phyloP scores from a whole-genome alignment of 2,797 vertebrate genomes.

The Poeciliopsis paucimaculata region DNA sequence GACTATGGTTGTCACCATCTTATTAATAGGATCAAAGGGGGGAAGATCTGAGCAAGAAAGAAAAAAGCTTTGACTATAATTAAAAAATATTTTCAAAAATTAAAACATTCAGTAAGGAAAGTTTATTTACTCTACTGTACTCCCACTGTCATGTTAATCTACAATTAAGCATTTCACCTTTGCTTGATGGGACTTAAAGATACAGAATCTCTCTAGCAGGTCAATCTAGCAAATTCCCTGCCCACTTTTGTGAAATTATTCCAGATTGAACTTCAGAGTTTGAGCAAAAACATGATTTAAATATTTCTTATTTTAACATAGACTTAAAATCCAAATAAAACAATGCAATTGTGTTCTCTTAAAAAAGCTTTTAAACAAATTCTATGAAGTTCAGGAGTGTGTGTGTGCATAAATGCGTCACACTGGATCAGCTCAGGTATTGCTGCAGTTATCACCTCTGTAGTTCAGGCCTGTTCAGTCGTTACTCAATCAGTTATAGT shows the following conservation, averaged over 20 bases:
- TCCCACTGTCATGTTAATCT: constrained; percentile 28
- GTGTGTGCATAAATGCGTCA: constrained; percentile 18
- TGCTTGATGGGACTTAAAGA: constrained; percentile 24
- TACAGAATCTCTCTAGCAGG: constrained; percentile 35
- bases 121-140: constrained; percentile 23
- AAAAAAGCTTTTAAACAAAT: neutral
- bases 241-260: constrained; percentile 28
- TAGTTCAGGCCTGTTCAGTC: constrained; percentile 5
- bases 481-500: constrained; percentile 21
- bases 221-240: constrained; percentile 51
- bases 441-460: constrained; percentile 26
- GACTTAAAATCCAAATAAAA: constrained; percentile 11
- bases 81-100: neutral
- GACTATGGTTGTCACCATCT: constrained; percentile 44
- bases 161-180: constrained; percentile 35
- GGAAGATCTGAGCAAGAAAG: constrained; percentile 30
- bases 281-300: constrained; percentile 3
- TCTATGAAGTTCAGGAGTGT: neutral
- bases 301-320: neutral
- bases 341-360: too few species aligned
- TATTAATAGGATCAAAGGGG: constrained; percentile 46
- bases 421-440: constrained; percentile 16
- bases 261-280: constrained; percentile 10
- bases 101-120: constrained; percentile 15
- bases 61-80: constrained; percentile 16